Evolutionary conservation across 2,888 invertebrate genomes (phyloP), one percentile per base, ranked within the genome.

Genomic region (Clepsis dumicolana): DNA sequence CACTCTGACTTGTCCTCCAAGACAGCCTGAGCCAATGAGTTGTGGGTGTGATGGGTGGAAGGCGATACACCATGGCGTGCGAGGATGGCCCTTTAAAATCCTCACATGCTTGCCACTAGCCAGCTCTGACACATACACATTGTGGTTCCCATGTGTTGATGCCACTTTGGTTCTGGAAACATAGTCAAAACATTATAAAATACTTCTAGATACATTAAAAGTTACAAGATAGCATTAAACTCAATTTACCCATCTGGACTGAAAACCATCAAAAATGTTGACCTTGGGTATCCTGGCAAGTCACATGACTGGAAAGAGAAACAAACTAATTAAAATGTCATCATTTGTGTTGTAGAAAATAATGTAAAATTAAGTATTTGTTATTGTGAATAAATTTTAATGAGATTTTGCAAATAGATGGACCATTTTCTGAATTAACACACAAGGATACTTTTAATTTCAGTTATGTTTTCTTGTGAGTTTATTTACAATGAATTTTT

Each of bases 11-110:
- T 98, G 97, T 8, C 98, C 98, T 7, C 96, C 97, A 0, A 98
- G 94, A 84, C 98, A 98, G 0, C 98, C 98, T 1, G 97, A 97
- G 27, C 97, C 98, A 54, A 98, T 94, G 60, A 98, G 96, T 80
- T 97, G 96, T 80, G 96, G 96, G 68, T 96, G 96, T 7, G 96
- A 95, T 0, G 98, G 98, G 90, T 98, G 98, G 86, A 98, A 98
- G 50, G 97, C 97, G 61, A 98, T 95, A 80, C 97, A 97, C 98
- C 98, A 98, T 0, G 98, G 98, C 14, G 98, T 98, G 38, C 98
- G 94, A 1, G 97, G 97, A 88, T 98, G 98, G 0, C 98, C 98
- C 41, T 95, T 94, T 64, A 98, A 86, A 44, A 96, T 96, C 76
- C 95, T 95, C 25, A 97, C 95, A 81, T 97, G 96, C 82, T 96